Base-by-base conservation (phyloP, 2,888 invertebrate species). In the Hirtodrosophila confusa region DNA sequence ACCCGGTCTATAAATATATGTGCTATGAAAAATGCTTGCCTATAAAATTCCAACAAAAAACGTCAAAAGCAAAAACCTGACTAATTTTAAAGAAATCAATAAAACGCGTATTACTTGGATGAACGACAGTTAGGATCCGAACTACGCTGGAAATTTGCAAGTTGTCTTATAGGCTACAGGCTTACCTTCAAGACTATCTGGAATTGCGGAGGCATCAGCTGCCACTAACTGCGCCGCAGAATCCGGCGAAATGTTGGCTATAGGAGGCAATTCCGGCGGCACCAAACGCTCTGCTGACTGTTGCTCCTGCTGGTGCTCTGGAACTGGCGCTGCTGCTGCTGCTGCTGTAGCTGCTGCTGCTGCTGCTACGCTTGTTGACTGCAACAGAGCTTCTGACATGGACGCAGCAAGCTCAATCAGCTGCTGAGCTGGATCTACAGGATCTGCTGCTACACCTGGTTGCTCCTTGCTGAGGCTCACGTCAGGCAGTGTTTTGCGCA, bases 151-250 rank as follows among this genome's bases (percentile, higher is more conserved):
- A 17, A 29, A 10, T 27, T n/a, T 29, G 5, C 3, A 9, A 11
- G 10, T 5, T 10, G 8, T 0, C 31, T 4, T 36, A 23, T 3
- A 27, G n/a, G 5, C 11, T 6, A 23, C 2, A 35, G 40, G 57
- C 78, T 67, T 72, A 90, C 90, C 90, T 75, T 90, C 90, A 47
- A 89, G 78, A 53, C 82, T 88, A 58, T 90, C 90, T 55, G 87
- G 82, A 44, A 87, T 85, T 54, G 90, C 89, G 4, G 86, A 82
- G 7, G 85, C 84, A 17, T 17, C 17, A 43, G 88, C 86, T 35
- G 35, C 50, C 3, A 35, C 48, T 27, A 27, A 23, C n/a, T 49
- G 56, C 23, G 24, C 41, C 17, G 31, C 17, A 4, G 51, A 10
- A 31, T 45, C 37, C 44, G 49, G 47, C 35, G 31, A 11, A 33